These are phyloP conservation scores for Hycleus cichorii DNA, from an alignment of 1,140 invertebrate species.

Conservation along the genomic window DNA sequence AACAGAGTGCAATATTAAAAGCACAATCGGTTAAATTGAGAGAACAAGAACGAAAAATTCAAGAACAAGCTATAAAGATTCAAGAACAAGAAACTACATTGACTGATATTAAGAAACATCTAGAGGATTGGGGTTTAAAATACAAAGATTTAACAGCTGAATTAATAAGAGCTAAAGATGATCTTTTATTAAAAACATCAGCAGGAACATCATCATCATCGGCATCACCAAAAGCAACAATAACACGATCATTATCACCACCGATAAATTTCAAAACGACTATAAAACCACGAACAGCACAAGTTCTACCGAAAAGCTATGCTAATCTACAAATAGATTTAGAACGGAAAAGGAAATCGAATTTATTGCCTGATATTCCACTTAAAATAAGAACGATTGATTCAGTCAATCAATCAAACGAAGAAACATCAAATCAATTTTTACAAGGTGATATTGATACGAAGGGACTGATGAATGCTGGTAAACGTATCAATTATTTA, in stretches of 20 bases:
- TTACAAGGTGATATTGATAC: too few relatives aligned
- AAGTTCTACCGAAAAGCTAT: slow-evolving; percentile 26
- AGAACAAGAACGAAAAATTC: slow-evolving; percentile 44
- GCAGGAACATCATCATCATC: slow-evolving; percentile 12
- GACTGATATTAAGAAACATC: slow-evolving; percentile 47
- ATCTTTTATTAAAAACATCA: slow-evolving; percentile 27
- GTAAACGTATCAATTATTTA: slow-evolving; percentile 11
- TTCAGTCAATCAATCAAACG: background rate
- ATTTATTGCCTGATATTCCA: slow-evolving; percentile 25
- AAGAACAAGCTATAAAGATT: slow-evolving; percentile 45
- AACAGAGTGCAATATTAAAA: slow-evolving; percentile 23
- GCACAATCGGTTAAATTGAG: slow-evolving; percentile 36
- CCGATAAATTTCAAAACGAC: slow-evolving; percentile 23
- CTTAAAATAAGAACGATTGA: slow-evolving; percentile 18
- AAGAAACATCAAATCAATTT: background rate
- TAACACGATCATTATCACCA: background rate
- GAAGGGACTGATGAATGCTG: slow-evolving; percentile 2
- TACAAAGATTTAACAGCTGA: slow-evolving; percentile 47
- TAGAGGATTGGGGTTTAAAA: slow-evolving; percentile 52
- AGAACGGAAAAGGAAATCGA: slow-evolving; percentile 35
- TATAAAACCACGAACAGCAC: slow-evolving; percentile 32
- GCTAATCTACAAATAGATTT: slow-evolving; percentile 2
- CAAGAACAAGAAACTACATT: slow-evolving; percentile 45
- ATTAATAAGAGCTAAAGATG: slow-evolving; percentile 45
- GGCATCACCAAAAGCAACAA: background rate